These are phyloP conservation scores for Rhinogobius similis DNA, from an alignment of 2,113 vertebrate genomes.

Conservation along the genomic window DNA sequence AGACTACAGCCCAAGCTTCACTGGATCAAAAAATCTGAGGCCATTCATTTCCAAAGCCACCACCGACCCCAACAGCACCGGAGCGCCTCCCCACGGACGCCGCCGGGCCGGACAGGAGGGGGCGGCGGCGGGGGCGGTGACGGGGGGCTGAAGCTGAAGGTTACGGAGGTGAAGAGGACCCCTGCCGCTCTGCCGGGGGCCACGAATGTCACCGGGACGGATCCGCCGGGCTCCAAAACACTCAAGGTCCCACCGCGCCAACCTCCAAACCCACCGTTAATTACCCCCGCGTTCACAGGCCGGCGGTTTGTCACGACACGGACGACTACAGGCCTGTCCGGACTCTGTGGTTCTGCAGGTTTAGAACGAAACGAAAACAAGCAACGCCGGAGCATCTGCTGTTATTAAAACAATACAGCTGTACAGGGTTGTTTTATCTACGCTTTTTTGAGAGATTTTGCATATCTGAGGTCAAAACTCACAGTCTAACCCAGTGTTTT, in stretches of 20 bases:
- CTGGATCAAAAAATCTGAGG: too few relatives aligned
- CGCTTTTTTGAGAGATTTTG: too few relatives aligned
- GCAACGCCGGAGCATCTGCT: neutral
- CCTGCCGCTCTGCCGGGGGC: conserved; percentile 77
- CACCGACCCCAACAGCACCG: neutral
- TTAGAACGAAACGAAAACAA: neutral
- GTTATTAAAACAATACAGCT: too few relatives aligned
- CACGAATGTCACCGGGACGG: conserved; percentile 82
- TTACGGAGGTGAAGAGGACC: conserved; percentile 79
- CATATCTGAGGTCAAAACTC: too few relatives aligned
- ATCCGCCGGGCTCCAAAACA: conserved; percentile 41
- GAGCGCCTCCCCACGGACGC: conserved; percentile 23
- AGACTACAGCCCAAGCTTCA: too few relatives aligned
- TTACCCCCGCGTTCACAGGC: neutral
- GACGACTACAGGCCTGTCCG: neutral
- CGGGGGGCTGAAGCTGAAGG: conserved; percentile 83
- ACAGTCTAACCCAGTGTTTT: too few relatives aligned
- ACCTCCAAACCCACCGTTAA: neutral
- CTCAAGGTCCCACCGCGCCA: conserved; percentile 8
- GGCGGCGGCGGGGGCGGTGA: conserved; percentile 62
- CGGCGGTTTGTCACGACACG: neutral
- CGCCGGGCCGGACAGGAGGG: conserved; percentile 50
- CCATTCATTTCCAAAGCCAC: neutral
- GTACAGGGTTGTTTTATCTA: too few relatives aligned
- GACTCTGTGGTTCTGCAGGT: too few relatives aligned